phyloP scores from a whole-genome alignment of 2,797 vertebrate genomes.

The Heterohyrax brucei region DNA sequence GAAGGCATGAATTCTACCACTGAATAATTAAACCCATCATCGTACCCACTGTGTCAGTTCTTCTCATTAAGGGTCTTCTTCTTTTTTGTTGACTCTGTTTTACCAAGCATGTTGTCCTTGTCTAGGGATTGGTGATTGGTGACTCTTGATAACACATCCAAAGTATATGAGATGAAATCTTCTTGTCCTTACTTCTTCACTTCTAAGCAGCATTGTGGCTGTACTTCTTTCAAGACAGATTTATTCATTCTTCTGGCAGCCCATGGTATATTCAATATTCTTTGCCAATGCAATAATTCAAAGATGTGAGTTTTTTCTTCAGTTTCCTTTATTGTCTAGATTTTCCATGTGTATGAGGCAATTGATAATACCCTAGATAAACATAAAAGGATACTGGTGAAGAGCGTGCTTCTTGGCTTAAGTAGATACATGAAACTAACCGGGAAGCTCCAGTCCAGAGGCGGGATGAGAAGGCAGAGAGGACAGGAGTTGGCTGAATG shows the following conservation, averaged over 20 bases:
- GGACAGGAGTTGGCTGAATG: no score
- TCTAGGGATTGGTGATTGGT: not conserved
- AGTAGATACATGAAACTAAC: no score
- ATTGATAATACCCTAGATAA: not conserved
- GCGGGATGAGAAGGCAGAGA: no score
- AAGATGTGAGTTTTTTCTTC: not conserved
- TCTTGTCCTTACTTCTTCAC: not conserved
- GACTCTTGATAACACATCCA: not conserved
- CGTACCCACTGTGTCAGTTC: not conserved
- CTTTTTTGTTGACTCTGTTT: not conserved
- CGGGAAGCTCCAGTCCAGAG: no score
- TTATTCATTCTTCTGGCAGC: not conserved
- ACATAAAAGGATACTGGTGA: no score
- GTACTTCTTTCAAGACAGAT: not conserved
- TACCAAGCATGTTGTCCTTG: not conserved
- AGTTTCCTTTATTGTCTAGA: not conserved
- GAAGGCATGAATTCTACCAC: not conserved
- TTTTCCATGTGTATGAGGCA: not conserved
- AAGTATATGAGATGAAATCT: not conserved
- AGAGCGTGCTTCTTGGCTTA: no score
- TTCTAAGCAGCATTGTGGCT: not conserved
- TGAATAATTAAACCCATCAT: not conserved
- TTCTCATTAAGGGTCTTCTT: not conserved
- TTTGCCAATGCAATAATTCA: not conserved
- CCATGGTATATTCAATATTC: not conserved